Base-by-base conservation (phyloP, 1,140 invertebrate species). In the Apocrypta bakeri region DNA sequence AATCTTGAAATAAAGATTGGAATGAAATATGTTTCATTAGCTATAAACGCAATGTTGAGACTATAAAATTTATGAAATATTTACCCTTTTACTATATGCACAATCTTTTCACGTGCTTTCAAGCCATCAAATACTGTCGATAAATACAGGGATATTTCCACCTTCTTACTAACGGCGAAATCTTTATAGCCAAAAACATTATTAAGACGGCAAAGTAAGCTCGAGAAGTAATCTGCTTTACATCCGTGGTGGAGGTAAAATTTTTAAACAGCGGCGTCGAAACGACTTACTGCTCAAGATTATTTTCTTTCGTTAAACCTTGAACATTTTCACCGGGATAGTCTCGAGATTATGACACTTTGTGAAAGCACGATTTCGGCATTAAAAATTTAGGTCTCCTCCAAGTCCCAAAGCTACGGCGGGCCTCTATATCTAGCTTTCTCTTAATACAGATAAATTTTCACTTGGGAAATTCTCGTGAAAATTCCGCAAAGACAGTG, bases 1-100 rank as follows among this genome's bases (percentile, higher is more conserved):
- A 42, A 68, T 42, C 25, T 24, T 27, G 21, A 48, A 78, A 68
- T 40, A 68, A 78, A 6, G 29, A 12, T 64, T 64, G n/a, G 42
- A 25, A 68, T 68, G n/a, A 78, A 68, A 68, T 42, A 4, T 11
- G 11, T 42, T 68, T 17, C 24, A 64, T 24, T 27, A 21, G 11
- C 6, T 27, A 77, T 40, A 17, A 29, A 48, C 24, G 25, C 37
- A 78, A 33, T 14, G n/a, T 17, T 69, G 11, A 21, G 29, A 31
- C 14, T 79, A 79, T 71, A 79, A 79, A 79, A 56, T 79, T n/a
- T 24, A 21, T 31, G 56, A 71, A 79, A 71, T 71, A 79, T 71
- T 79, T 14, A 71, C 48, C 11, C 61, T 14, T 75, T 33, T 17
- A 68, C 64, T 66, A 24, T n/a, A n/a, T 78, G 66, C 0, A 21